These are phyloP conservation scores for Anodontia alba DNA, from an alignment of 2,888 invertebrate species.

Conservation along the genomic window DNA sequence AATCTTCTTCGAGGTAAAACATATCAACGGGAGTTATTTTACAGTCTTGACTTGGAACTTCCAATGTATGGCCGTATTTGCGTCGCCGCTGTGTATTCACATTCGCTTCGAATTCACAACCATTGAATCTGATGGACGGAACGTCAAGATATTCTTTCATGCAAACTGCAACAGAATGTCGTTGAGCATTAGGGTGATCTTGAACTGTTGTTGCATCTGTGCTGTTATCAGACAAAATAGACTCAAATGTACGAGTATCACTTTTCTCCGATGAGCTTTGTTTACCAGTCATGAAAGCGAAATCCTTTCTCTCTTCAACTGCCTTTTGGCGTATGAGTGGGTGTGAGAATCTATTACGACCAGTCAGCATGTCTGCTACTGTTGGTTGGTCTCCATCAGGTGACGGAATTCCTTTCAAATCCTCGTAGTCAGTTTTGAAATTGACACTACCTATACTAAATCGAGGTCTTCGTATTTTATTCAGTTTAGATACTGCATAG, in stretches of 20 bases:
- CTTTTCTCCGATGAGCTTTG: constrained; percentile 52
- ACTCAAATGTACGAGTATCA: constrained; percentile 51
- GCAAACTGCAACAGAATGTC: constrained; percentile 9
- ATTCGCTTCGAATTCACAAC: constrained; percentile 30
- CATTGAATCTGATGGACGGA: constrained; percentile 24
- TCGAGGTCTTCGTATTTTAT: constrained; percentile 47
- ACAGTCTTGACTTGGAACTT: constrained; percentile 30
- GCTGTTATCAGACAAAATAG: constrained; percentile 49
- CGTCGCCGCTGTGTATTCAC: constrained; percentile 1
- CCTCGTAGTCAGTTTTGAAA: constrained; percentile 44
- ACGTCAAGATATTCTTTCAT: neutral
- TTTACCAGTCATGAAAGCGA: neutral
- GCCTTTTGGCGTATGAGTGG: constrained; percentile 52
- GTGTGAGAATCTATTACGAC: constrained; percentile 41
- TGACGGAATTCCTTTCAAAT: constrained; percentile 33
- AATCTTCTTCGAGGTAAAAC: constrained; percentile 21
- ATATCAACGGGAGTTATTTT: constrained; percentile 34
- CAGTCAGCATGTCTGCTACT: neutral
- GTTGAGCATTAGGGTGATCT: neutral
- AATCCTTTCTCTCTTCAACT: constrained; percentile 37
- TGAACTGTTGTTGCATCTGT: neutral
- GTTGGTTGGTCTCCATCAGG: constrained; percentile 18
- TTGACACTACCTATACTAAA: constrained; percentile 53
- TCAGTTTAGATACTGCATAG: constrained; percentile 55
- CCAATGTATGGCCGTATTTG: constrained; percentile 35